Base-by-base conservation (phyloP, 2,888 invertebrate species). In the Ormia ochracea region DNA sequence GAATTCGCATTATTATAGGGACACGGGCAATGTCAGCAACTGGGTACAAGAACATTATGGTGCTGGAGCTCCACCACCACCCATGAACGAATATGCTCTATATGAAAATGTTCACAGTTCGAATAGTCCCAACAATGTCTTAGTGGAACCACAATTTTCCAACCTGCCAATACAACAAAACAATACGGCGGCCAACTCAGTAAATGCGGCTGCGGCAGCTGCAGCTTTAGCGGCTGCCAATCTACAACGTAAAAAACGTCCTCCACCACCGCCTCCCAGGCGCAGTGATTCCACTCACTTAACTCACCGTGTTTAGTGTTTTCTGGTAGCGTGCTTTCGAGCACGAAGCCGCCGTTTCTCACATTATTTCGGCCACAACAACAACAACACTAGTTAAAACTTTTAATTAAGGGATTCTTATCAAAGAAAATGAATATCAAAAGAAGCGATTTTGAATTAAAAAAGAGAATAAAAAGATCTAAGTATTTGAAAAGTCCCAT, bases 41-140 rank as follows among this genome's bases (percentile, higher is more conserved):
- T 96, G 96, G 96, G 95, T 96, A 66, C 94, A 95, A 85, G 96
- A 96, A 87, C 96, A 96, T 86, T 96, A 96, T 85, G 96, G 96
- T 1, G 84, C 86, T 0, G 86, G 86, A 2, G 85, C 84, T 14
- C 82, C 83, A 17, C 84, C 84, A 31, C 82, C 82, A 4, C 81
- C 82, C 21, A 81, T 82, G 45, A 88, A 86, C n/a, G 88, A 89
- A 70, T 88, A 87, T 69, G 89, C 90, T 21, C 85, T 90, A 23
- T 96, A 96, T 87, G 96, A 96, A 88, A 96, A 96, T 86, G 93
- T 96, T 4, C 93, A 92, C 90, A 33, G 38, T 26, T 41, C 69
- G 3, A 77, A 76, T 28, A 54, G 45, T 41, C 82, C 63, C 9
- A 56, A 41, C 10, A 70, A 59, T 66, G 41, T 75, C 9, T 54